These are phyloP conservation scores for Sarcophaga peregrina DNA, from an alignment of 1,140 invertebrate species.

Conservation along the genomic window DNA sequence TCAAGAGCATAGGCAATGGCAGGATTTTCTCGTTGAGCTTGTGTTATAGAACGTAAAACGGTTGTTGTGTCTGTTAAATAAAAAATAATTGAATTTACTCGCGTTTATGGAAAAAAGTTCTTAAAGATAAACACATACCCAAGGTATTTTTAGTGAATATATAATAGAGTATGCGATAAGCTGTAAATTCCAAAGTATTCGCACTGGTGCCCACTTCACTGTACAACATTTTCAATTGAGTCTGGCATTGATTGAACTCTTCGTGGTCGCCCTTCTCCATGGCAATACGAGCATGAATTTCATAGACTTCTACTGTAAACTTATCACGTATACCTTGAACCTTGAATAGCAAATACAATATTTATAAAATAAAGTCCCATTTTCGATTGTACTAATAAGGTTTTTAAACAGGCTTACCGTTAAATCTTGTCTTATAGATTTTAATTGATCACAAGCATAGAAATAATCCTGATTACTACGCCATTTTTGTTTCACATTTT, in stretches of 20 bases:
- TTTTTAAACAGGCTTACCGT: conserved; percentile 75
- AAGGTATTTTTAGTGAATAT: conserved; percentile 96
- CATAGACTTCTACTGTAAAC: conserved; percentile 97
- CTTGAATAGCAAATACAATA: conserved; percentile 65
- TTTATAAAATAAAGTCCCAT: neutral
- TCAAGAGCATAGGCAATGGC: conserved; percentile 88
- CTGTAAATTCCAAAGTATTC: conserved; percentile 90
- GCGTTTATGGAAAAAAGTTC: neutral
- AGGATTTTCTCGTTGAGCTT: conserved; percentile 83
- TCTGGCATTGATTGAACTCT: conserved; percentile 99
- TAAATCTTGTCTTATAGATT: conserved; percentile 98
- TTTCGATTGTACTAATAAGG: neutral
- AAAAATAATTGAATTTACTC: conserved; percentile 14
- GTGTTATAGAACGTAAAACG: conserved; percentile 82
- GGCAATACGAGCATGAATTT: conserved; percentile 96
- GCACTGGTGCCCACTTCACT: conserved; percentile 74
- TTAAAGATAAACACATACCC: conserved; percentile 73
- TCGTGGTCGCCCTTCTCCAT: conserved; percentile 97
- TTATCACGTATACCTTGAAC: conserved; percentile 94
- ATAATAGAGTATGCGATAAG: conserved; percentile 96
- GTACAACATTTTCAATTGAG: conserved; percentile 94
- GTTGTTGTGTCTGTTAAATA: conserved; percentile 88
- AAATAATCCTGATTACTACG: conserved; percentile 89
- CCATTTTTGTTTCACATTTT: conserved; percentile 92
- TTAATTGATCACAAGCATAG: conserved; percentile 97